These are phyloP conservation scores for Sinosuthora webbiana DNA, from an alignment of 2,113 vertebrate species.

Conservation along the genomic window DNA sequence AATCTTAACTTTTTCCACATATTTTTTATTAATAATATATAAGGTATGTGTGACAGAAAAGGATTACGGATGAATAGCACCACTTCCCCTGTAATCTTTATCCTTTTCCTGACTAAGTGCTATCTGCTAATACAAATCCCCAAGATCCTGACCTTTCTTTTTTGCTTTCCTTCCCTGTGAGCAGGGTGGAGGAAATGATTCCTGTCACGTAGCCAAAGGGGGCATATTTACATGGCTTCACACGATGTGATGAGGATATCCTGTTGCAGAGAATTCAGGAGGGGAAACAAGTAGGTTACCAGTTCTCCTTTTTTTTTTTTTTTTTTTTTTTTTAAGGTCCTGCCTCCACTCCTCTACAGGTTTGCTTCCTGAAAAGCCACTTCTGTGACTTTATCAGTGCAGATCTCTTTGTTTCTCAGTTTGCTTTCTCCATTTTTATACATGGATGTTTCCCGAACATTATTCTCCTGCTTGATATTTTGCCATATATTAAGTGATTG, in stretches of 20 bases:
- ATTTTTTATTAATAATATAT: background rate
- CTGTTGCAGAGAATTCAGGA: constrained; percentile 42
- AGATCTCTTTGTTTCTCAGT: background rate
- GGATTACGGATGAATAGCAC: background rate
- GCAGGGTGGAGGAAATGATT: constrained; percentile 63
- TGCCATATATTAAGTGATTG: background rate
- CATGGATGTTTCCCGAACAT: background rate
- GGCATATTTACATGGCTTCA: constrained; percentile 58
- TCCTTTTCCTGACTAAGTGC: constrained; percentile 44
- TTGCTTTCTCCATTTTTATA: constrained; percentile 6
- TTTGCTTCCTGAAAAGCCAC: constrained; percentile 42
- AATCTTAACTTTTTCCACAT: background rate
- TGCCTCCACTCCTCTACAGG: background rate
- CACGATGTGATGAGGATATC: constrained; percentile 68
- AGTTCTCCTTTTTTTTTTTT: background rate
- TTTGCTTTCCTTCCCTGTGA: constrained; percentile 50
- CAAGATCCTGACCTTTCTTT: constrained; percentile 50
- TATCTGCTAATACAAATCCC: constrained; percentile 44
- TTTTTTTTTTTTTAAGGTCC: background rate
- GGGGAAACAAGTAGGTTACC: constrained; percentile 26
- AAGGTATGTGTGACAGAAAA: background rate
- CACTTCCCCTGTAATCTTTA: constrained; percentile 32
- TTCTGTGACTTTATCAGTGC: background rate
- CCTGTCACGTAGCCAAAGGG: constrained; percentile 60
- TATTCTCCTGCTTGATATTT: background rate